Conservation (phyloP, 2,113 vertebrate genomes). For the Thalassarche chlororhynchos region DNA sequence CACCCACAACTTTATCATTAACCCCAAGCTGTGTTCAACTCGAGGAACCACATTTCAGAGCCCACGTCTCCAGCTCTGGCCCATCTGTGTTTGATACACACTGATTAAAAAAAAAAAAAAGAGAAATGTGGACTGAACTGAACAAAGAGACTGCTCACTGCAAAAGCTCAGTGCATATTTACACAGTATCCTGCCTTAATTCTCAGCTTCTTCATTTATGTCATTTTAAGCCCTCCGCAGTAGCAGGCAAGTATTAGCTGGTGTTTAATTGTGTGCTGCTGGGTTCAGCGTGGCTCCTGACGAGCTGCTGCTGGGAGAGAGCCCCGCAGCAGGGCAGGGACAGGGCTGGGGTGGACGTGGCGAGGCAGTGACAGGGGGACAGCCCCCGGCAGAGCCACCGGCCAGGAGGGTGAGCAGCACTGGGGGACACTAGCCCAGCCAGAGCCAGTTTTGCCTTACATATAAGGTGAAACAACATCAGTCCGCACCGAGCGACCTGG, state of each 20-base stretch:
- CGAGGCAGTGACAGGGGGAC: background rate
- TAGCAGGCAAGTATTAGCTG: background rate
- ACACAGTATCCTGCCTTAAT: conserved; percentile 30
- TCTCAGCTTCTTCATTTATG: conserved; percentile 41
- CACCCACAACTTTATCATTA: background rate
- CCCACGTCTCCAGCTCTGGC: background rate
- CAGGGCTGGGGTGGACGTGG: background rate
- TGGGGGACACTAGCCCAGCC: background rate
- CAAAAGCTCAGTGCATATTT: conserved; percentile 49
- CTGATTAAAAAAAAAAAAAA: background rate
- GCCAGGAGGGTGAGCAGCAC: background rate
- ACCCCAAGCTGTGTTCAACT: background rate
- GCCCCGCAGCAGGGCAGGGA: background rate
- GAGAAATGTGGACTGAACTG: background rate
- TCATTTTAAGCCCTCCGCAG: background rate
- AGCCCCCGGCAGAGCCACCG: background rate
- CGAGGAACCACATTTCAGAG: background rate
- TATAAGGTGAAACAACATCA: background rate
- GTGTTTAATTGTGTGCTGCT: conserved; percentile 15
- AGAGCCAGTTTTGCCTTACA: background rate
- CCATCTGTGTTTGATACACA: background rate
- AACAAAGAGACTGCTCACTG: conserved; percentile 22
- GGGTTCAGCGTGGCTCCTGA: background rate
- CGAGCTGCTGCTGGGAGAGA: background rate
- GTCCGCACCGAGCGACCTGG: rapidly evolving